Evolutionary conservation across 2,113 vertebrate genomes (phyloP).

Genomic region (Hiodon tergisus): DNA sequence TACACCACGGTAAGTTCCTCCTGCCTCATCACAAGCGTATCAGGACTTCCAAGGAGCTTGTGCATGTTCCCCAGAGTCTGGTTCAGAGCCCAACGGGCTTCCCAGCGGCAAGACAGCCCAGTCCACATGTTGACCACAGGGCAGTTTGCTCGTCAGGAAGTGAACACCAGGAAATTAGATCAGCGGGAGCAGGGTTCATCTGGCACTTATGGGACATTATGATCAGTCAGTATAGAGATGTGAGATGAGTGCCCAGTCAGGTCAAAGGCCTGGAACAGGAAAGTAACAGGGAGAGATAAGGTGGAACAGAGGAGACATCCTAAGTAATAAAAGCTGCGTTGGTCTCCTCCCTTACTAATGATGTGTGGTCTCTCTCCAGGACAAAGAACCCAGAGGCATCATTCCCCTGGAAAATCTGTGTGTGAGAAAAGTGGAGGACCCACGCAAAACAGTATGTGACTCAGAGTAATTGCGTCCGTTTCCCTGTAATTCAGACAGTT

Average conservation of each 20-base stretch:
- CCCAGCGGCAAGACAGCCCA: no score
- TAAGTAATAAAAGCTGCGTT: not conserved
- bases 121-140: no score
- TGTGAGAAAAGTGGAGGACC: conserved; percentile 68
- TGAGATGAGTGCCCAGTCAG: not conserved
- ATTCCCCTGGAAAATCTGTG: conserved; percentile 89
- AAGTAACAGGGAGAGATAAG: not conserved
- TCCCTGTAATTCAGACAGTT: not conserved
- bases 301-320: not conserved
- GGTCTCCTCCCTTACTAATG: not conserved
- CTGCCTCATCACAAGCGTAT: not conserved
- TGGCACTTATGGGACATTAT: no score
- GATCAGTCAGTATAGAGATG: not conserved
- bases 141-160: no score
- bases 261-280: not conserved
- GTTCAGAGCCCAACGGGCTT: no score
- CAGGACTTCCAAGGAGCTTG: no score
- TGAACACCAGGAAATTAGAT: no score
- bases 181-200: no score
- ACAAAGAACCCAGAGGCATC: conserved; percentile 90
- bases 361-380: conserved; percentile 54
- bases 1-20: conserved; percentile 57
- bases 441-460: conserved; percentile 74
- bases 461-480: not conserved
- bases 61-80: no score